Evolutionary conservation across 2,797 vertebrate species (phyloP), one percentile per base, ranked within the genome.

Genomic region (Rhincodon typus): DNA sequence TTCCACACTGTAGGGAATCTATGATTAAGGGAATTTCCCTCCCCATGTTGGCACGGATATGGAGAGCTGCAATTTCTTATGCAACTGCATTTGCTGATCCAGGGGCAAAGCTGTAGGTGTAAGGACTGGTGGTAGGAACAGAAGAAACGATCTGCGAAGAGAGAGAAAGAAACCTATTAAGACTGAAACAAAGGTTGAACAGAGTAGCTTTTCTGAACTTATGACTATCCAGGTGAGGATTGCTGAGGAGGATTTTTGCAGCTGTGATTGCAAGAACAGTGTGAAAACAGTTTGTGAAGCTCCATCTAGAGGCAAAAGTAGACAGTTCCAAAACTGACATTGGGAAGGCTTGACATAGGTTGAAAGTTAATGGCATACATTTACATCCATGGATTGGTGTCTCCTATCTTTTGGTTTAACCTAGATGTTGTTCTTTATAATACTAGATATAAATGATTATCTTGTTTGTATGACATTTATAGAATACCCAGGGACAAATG

Each of bases 1-100:
- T 62, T 62, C 57, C 57, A 62, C 57, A 62, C 57, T 62, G 57
- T 4, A 30, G 21, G 67, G 67, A 84, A 6, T 2, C 21, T 3
- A 38, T n/a, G 38, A 42, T 42, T 19, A 50, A 25, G 84, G 19
- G 84, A 87, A 30, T 27, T 53, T 53, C 84, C 84, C 84, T 87
- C 6, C 0, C 23, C 0, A 0, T 87, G 46, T 53, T 53, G 3
- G 50, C 7, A 13, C 0, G 0, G 74, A n/a, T 0, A 38, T 82
- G 77, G 77, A 5, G n/a, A 38, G 38, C n/a, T 17, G 34, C 38
- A 38, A 46, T 38, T 84, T 42, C 38, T 82, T 38, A 82, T 6
- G 4, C 17, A 84, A 8, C 5, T 72, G 25, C 27, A 30, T 72
- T 27, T 72, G 4, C 10, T 34, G 50, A 27, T 34, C 15, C 3